phyloP scores from a whole-genome alignment of 2,888 invertebrate species.

The Dryococelus australis region DNA sequence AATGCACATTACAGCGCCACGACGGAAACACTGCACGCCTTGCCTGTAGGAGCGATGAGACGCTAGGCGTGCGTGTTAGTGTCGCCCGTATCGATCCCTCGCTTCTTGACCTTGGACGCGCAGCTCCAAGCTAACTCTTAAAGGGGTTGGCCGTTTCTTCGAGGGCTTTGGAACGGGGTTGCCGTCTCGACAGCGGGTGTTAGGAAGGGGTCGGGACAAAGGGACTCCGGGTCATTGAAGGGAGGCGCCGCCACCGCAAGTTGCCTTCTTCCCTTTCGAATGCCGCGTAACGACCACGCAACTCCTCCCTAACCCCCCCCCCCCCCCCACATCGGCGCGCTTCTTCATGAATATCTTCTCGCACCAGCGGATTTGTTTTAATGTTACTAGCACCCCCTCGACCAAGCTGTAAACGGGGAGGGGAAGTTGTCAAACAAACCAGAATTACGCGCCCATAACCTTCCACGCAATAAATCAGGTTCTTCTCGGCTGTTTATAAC shows the following conservation, averaged over 20 bases:
- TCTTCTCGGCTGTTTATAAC: background rate
- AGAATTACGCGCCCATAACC: conserved; percentile 13
- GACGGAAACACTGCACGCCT: no score
- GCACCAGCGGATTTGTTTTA: background rate
- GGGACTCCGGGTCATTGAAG: background rate
- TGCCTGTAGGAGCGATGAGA: no score
- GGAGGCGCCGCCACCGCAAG: background rate
- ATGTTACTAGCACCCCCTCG: background rate
- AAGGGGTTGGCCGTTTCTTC: no score
- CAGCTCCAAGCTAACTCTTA: no score
- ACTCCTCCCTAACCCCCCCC: no score
- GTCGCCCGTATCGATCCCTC: no score
- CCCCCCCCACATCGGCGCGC: no score
- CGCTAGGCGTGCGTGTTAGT: no score
- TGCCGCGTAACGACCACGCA: background rate
- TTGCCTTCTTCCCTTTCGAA: background rate
- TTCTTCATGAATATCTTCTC: conserved; percentile 8
- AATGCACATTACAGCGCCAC: no score
- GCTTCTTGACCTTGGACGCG: no score
- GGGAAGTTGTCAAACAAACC: conserved; percentile 22
- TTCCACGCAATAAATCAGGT: conserved; percentile 18
- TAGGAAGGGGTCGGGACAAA: background rate
- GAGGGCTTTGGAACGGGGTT: no score
- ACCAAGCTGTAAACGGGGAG: background rate
- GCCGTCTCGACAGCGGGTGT: background rate